These are phyloP conservation scores for Pegoplata infirma DNA, from an alignment of 2,888 invertebrate genomes.

Conservation along the genomic window DNA sequence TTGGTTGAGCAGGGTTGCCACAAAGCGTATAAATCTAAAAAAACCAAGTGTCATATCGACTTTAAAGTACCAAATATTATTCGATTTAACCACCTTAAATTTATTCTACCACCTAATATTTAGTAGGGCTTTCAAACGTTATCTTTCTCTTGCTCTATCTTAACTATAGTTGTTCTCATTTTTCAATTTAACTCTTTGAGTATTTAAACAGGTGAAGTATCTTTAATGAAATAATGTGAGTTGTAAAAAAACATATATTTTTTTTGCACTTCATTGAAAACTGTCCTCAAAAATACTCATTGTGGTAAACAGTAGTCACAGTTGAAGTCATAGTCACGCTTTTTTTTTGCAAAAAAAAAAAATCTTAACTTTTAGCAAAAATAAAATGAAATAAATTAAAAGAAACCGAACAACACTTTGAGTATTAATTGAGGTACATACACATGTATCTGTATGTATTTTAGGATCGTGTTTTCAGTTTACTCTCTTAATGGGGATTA, in stretches of 20 bases:
- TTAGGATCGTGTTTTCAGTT: slow-evolving; percentile 17
- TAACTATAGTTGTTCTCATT: neutral
- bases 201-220: slow-evolving; percentile 57
- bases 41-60: no score
- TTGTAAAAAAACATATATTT: slow-evolving; percentile 22
- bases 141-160: slow-evolving; percentile 32
- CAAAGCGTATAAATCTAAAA: no score
- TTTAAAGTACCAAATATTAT: no score
- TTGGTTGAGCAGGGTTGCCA: no score
- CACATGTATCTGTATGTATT: no score
- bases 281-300: slow-evolving; percentile 20
- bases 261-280: slow-evolving; percentile 46
- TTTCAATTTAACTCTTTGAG: neutral
- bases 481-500: slow-evolving; percentile 42
- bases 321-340: slow-evolving; percentile 34
- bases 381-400: no score
- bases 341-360: slow-evolving; percentile 7
- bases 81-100: no score
- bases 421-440: neutral
- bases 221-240: slow-evolving; percentile 12
- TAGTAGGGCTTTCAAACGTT: slow-evolving; percentile 33
- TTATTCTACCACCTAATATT: slow-evolving; percentile 18
- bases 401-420: neutral
- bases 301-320: slow-evolving; percentile 22
- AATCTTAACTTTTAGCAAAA: neutral